phyloP scores from a whole-genome alignment of 2,797 vertebrate species.

The Alauda arvensis region DNA sequence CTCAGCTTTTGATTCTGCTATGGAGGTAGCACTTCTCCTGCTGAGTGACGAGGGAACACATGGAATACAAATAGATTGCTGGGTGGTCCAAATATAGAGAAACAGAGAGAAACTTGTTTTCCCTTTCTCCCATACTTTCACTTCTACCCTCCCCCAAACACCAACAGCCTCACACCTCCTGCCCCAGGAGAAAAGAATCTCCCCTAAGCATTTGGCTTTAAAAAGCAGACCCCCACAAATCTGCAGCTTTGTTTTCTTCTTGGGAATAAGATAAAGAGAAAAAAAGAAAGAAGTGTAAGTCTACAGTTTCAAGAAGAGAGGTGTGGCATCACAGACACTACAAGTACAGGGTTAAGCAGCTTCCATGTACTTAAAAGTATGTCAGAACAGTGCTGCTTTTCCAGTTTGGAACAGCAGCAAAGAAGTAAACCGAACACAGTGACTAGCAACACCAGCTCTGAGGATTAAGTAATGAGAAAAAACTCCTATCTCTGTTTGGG shows the following conservation, averaged over 20 bases:
- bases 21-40: neutral
- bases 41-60: neutral
- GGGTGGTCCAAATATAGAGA: slow-evolving; percentile 22
- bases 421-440: neutral
- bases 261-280: neutral
- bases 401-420: neutral
- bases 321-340: neutral
- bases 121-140: neutral
- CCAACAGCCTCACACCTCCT: neutral
- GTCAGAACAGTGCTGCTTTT: neutral
- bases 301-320: neutral
- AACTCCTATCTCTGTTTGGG: neutral
- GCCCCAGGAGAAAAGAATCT: neutral
- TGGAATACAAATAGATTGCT: neutral
- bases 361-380: neutral
- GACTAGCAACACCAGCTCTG: neutral
- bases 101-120: neutral
- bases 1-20: neutral
- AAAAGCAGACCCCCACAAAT: neutral
- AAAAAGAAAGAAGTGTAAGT: neutral
- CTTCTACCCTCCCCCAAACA: neutral
- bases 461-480: neutral
- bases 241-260: neutral
- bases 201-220: neutral
- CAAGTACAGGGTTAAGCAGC: neutral